A percentile compares a stretch with the other conserved stretches of the same genome.
phyloP scores from a whole-genome alignment of 2,797 vertebrate genomes.

The Alcedo atthis region DNA sequence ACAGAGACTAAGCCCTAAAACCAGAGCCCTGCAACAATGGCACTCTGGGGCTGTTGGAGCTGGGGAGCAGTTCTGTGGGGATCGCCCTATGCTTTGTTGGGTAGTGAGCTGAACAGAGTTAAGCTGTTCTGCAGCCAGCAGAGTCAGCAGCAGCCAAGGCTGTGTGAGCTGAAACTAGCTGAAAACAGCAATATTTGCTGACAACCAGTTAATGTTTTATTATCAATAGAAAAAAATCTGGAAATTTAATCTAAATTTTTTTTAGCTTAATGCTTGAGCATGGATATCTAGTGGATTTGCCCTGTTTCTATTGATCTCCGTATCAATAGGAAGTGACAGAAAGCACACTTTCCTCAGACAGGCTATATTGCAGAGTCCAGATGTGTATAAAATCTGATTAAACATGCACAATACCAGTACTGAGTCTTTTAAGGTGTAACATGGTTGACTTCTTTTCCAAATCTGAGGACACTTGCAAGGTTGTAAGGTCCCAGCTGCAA shows the following conservation, averaged over 20 bases:
- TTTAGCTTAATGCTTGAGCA: constrained; percentile 13
- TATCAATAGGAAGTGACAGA: constrained; percentile 67
- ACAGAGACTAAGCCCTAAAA: neutral
- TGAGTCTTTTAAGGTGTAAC: constrained; percentile 57
- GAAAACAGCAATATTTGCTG: neutral
- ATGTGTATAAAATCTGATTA: constrained; percentile 72
- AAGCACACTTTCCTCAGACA: constrained; percentile 41
- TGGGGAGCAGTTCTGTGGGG: neutral
- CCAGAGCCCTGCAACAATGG: neutral
- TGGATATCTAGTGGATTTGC: neutral
- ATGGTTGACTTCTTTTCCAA: constrained; percentile 31
- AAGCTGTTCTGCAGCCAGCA: neutral
- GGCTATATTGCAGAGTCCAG: constrained; percentile 39
- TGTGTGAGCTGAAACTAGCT: neutral
- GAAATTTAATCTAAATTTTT: constrained; percentile 6
- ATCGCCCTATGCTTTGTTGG: neutral
- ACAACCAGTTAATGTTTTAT: neutral
- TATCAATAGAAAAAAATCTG: neutral
- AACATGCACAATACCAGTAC: constrained; percentile 49
- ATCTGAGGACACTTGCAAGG: constrained; percentile 33
- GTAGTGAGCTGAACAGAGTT: neutral
- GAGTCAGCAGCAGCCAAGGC: rapidly evolving
- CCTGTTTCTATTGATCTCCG: constrained; percentile 47
- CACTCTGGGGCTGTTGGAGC: rapidly evolving
- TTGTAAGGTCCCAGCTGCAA: constrained; percentile 46